These are phyloP conservation scores for Mergus octosetaceus DNA, from an alignment of 2,797 vertebrate genomes.

Conservation along the genomic window DNA sequence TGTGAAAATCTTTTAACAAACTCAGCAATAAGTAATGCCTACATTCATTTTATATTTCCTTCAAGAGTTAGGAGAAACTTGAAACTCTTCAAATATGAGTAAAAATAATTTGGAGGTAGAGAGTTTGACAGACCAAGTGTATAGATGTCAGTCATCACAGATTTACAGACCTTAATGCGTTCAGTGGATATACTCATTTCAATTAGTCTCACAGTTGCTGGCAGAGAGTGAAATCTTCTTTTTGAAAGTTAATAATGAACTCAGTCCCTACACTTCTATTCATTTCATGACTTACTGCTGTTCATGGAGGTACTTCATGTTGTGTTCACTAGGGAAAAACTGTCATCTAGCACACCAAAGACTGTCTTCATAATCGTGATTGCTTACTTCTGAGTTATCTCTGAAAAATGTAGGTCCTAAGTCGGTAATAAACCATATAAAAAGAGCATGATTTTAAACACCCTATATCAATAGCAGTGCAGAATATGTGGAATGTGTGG, in stretches of 20 bases:
- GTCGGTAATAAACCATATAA: background rate
- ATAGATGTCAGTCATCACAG: background rate
- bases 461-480: background rate
- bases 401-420: background rate
- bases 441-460: background rate
- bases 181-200: background rate
- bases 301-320: background rate
- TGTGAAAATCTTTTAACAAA: background rate
- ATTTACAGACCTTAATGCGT: background rate
- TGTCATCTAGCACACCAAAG: background rate
- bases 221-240: background rate
- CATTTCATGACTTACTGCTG: background rate
- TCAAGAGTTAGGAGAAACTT: background rate
- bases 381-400: background rate
- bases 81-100: background rate
- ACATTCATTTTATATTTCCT: background rate
- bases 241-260: background rate
- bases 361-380: background rate
- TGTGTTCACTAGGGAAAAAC: background rate
- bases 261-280: background rate
- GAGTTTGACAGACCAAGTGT: background rate
- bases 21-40: background rate
- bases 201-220: conserved; percentile 33
- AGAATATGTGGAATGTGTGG: background rate
- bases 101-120: background rate